Percentiles rank a stretch among this genome's conserved stretches.
Evolutionary conservation across 2,113 vertebrate genomes (phyloP).

Genomic region (Zapus hudsonius): DNA sequence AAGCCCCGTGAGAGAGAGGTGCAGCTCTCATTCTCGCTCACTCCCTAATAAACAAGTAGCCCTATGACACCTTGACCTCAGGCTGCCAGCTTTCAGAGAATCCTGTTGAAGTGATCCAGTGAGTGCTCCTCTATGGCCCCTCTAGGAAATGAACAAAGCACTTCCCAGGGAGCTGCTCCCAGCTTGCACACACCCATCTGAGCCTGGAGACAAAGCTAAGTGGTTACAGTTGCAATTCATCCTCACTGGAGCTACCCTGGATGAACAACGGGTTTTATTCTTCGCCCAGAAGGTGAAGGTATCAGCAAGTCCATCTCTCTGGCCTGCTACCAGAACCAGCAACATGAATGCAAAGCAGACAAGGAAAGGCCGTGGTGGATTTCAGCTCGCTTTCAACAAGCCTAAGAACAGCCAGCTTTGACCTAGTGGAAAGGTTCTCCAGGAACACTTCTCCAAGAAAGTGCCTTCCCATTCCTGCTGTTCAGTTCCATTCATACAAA

Average conservation of each 20-base stretch:
- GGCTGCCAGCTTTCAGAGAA: neutral
- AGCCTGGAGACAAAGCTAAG: neutral
- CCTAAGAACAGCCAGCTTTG: conserved; percentile 1
- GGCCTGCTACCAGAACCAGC: neutral
- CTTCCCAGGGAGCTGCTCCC: neutral
- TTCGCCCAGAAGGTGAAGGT: neutral
- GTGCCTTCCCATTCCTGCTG: neutral
- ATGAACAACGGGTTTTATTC: neutral
- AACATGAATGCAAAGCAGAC: neutral
- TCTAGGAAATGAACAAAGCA: neutral
- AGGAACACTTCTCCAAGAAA: conserved; percentile 11
- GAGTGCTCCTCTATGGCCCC: neutral
- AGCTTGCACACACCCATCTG: neutral
- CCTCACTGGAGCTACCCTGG: neutral
- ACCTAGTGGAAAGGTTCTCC: neutral
- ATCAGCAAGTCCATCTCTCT: neutral
- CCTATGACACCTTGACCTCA: neutral
- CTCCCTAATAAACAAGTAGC: neutral
- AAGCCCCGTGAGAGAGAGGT: neutral
- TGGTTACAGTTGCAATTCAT: neutral
- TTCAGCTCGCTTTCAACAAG: neutral
- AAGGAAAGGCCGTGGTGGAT: neutral
- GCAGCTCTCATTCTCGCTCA: neutral
- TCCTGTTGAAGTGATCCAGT: neutral
- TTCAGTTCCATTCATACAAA: conserved; percentile 1